phyloP scores from a whole-genome alignment of 2,113 vertebrate species.

The Phrynosoma blainvillii region DNA sequence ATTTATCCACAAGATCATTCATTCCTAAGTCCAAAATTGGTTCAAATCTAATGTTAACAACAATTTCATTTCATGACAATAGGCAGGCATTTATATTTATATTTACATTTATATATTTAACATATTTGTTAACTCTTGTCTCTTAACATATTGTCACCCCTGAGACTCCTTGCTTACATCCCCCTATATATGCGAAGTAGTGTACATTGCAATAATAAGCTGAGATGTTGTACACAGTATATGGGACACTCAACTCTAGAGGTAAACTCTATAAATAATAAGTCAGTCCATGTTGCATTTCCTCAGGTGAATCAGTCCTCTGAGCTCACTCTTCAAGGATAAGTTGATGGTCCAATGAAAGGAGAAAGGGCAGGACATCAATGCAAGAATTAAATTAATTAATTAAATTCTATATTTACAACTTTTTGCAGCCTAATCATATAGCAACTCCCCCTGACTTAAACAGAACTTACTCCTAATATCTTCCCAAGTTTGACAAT shows the following conservation, averaged over 20 bases:
- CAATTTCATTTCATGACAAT: not conserved
- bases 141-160: no score
- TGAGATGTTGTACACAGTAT: not conserved
- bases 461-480: not conserved
- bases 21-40: not conserved
- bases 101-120: no score
- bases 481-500: not conserved
- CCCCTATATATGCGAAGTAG: not conserved
- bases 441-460: not conserved
- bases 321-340: not conserved
- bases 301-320: not conserved
- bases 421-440: not conserved
- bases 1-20: not conserved
- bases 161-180: no score
- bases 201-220: not conserved
- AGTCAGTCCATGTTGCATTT: not conserved
- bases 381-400: no score
- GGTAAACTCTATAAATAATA: not conserved
- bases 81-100: not conserved
- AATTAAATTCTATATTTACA: not conserved
- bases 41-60: not conserved
- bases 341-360: no score
- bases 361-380: no score
- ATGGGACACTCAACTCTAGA: not conserved
- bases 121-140: no score